Conservation (phyloP, 2,113 vertebrate species). For the Eonycteris spelaea region DNA sequence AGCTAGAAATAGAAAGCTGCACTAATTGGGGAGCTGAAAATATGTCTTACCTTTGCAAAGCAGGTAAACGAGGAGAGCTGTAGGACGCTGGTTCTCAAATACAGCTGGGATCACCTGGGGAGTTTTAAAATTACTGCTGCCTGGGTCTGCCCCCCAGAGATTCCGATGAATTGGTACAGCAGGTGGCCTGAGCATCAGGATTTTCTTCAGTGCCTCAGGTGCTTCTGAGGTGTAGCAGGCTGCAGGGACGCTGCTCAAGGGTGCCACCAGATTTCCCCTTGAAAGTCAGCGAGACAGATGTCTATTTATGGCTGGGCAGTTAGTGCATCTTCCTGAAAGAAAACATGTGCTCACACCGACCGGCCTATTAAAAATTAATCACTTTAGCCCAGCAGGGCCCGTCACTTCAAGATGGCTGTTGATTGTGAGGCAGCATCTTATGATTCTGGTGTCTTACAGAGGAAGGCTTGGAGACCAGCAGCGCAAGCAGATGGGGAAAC, state of each 20-base stretch:
- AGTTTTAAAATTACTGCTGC: not conserved
- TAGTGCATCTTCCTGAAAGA: not conserved
- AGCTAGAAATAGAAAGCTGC: not conserved
- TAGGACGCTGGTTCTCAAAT: not conserved
- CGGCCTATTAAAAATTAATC: constrained; percentile 19
- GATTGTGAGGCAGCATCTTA: not conserved
- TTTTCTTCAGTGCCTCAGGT: not conserved
- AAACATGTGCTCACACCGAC: not conserved
- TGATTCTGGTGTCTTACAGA: not conserved
- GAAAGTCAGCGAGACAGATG: not conserved
- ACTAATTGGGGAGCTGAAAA: not conserved
- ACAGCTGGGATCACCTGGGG: not conserved
- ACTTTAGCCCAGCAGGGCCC: not conserved
- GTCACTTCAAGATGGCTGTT: not conserved
- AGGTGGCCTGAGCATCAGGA: not conserved
- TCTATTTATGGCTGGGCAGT: not conserved
- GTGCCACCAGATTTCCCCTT: not conserved
- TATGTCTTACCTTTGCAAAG: not conserved
- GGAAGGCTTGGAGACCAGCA: not conserved
- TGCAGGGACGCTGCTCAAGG: not conserved
- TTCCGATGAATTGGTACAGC: not conserved
- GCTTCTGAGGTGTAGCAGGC: not conserved
- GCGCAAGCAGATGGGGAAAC: not conserved
- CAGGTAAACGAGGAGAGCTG: not conserved
- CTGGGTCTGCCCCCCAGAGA: not conserved